Percentiles rank a stretch among this genome's conserved stretches.
phyloP scores from a whole-genome alignment of 2,888 invertebrate species.

The Drosophila melanosoma region DNA sequence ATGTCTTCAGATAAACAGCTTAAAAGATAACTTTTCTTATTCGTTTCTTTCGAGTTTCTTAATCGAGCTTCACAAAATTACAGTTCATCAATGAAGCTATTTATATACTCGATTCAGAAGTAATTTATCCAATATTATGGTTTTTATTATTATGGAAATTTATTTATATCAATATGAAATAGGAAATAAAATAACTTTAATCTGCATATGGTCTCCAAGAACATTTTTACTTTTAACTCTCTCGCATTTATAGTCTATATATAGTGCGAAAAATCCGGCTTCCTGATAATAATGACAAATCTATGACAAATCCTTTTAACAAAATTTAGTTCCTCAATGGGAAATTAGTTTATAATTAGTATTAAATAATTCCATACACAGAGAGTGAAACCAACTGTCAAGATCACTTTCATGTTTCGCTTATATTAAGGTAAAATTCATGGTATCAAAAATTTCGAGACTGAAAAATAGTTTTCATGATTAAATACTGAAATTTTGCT shows the following conservation, averaged over 20 bases:
- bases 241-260: background rate
- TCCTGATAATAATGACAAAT: background rate
- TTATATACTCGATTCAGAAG: background rate
- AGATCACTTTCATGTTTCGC: no score
- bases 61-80: background rate
- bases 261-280: background rate
- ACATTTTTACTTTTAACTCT: background rate
- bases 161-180: background rate
- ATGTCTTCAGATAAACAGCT: background rate
- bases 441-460: background rate
- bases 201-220: background rate
- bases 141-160: background rate
- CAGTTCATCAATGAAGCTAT: background rate
- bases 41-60: background rate
- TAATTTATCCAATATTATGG: background rate
- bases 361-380: background rate
- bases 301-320: background rate
- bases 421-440: no score
- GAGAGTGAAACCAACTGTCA: background rate
- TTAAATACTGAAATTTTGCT: background rate
- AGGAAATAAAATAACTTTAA: background rate
- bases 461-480: background rate
- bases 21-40: background rate
- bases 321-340: background rate
- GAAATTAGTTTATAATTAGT: background rate